Conservation (phyloP, 2,113 vertebrate genomes). For the Gorsachius goisagi region DNA sequence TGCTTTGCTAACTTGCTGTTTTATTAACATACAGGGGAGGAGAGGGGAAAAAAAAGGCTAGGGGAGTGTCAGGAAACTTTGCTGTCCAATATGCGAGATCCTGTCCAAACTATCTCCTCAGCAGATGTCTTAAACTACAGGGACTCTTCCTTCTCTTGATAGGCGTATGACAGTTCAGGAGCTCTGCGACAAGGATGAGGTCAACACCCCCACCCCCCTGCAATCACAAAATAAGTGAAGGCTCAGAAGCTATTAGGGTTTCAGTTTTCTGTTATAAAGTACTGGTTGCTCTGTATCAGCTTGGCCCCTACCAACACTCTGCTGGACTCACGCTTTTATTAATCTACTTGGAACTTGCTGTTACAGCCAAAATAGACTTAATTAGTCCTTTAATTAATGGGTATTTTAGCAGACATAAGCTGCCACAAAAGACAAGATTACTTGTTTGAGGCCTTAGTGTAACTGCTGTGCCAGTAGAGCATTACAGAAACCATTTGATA, state of each 20-base stretch:
- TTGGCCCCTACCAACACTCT: not conserved
- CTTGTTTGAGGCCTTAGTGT: not conserved
- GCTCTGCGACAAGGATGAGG: not conserved
- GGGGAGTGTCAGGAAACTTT: not conserved
- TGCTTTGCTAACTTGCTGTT: not conserved
- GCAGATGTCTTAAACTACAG: constrained; percentile 25
- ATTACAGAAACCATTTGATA: not conserved
- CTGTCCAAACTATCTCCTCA: not conserved
- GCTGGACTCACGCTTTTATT: not conserved
- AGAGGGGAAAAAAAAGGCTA: not conserved
- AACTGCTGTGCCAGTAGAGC: not conserved
- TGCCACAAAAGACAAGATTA: not conserved
- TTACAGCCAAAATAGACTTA: not conserved
- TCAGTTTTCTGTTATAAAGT: not conserved
- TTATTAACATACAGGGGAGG: not conserved
- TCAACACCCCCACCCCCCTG: not conserved
- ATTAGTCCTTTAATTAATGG: not conserved
- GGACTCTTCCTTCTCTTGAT: not conserved
- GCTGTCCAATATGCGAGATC: not conserved
- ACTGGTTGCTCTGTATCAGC: not conserved
- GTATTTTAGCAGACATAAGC: not conserved
- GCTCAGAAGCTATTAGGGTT: not conserved
- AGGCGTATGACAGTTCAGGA: not conserved
- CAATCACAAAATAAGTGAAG: not conserved
- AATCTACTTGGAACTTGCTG: not conserved